These are phyloP conservation scores for Hyles vespertilio DNA, from an alignment of 1,140 invertebrate species.

Conservation along the genomic window DNA sequence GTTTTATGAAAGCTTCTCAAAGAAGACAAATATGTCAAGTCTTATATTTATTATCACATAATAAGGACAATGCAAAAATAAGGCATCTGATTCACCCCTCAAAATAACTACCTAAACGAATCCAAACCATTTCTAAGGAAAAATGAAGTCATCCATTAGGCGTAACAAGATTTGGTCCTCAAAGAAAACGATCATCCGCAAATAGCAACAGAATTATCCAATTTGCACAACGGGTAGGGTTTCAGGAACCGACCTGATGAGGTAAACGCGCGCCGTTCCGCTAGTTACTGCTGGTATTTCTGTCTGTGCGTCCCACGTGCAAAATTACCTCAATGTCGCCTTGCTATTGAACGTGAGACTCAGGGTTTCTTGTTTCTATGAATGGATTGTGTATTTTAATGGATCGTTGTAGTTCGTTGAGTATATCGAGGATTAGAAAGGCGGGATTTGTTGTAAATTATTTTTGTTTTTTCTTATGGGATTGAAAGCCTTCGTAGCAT, in stretches of 20 bases:
- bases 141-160: too few relatives aligned
- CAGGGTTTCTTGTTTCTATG: conserved; percentile 2
- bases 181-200: not conserved
- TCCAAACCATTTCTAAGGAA: too few relatives aligned
- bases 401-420: too few relatives aligned
- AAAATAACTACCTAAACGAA: not conserved
- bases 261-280: conserved; percentile 17
- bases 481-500: too few relatives aligned
- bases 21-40: too few relatives aligned
- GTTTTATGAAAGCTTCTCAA: too few relatives aligned
- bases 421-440: too few relatives aligned
- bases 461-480: too few relatives aligned
- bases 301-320: conserved; percentile 18
- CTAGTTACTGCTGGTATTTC: conserved; percentile 12
- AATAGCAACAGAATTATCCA: conserved; percentile 15
- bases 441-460: too few relatives aligned
- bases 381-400: not conserved
- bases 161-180: not conserved
- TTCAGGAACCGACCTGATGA: conserved; percentile 23
- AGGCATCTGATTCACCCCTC: not conserved
- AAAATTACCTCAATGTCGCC: conserved; percentile 25
- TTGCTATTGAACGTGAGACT: conserved; percentile 23
- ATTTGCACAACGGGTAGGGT: conserved; percentile 12
- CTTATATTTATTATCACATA: too few relatives aligned
- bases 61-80: too few relatives aligned